Conservation (phyloP, 2,113 vertebrate species). For the Chaenocephalus aceratus region DNA sequence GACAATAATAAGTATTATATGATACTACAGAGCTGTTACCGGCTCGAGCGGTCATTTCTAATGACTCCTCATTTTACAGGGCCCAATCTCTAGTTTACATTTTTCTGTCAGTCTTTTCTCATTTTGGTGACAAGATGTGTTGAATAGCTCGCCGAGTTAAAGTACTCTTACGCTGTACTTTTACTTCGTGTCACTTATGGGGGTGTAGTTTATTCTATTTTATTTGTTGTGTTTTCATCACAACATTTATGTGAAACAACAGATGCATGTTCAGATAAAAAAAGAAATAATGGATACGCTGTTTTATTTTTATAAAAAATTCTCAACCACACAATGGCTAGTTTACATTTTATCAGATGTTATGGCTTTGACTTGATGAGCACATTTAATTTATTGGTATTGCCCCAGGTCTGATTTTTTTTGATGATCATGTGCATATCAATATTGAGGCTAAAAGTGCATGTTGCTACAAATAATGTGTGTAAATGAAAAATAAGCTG, state of each 20-base stretch:
- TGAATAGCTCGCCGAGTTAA: background rate
- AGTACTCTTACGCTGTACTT: background rate
- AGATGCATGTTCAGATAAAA: background rate
- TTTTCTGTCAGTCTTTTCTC: background rate
- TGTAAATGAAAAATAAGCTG: background rate
- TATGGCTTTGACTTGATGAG: background rate
- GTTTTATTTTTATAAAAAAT: background rate
- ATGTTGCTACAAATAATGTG: background rate
- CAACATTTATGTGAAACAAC: background rate
- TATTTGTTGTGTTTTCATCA: background rate
- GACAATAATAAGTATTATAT: background rate
- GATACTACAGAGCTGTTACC: background rate
- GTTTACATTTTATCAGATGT: background rate
- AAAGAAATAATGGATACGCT: background rate
- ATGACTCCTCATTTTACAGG: background rate
- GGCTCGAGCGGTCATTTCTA: background rate
- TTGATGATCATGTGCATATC: background rate
- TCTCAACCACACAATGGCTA: background rate
- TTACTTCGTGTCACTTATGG: background rate
- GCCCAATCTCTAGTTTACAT: background rate
- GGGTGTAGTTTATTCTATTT: background rate
- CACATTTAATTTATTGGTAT: background rate
- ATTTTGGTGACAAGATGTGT: background rate
- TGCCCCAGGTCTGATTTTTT: background rate
- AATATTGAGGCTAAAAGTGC: background rate